Evolutionary conservation across 2,113 vertebrate genomes (phyloP), one percentile per base, ranked within the genome.

Genomic region (Sinocyclocheilus maitianheensis): DNA sequence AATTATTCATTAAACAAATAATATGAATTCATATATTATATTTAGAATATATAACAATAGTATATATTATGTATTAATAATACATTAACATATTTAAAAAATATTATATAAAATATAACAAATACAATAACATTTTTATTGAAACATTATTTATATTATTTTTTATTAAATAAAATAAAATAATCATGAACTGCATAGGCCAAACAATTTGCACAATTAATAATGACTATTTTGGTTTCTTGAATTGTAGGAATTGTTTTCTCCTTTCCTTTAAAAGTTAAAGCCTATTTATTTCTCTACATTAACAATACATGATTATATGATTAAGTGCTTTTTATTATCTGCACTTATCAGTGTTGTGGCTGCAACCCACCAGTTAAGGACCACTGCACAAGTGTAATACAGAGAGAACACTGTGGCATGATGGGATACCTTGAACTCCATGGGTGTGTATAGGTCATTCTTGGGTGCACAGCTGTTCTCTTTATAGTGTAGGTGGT

Each of bases 361-460:
- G 65, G 14, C 37, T 71, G 30, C 12, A 72, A 72, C 3, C 34
- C 18, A 40, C 69, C 18, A 12, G 8, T 40, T 37, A 14, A 53
- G 53, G 10, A 46, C 43, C 43, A 46, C 43, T 46, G 43, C 9
- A 1, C 43, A 43, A 9, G 43, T 1, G 43, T 43, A 43, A 48
- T 51, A 51, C 48, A 51, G 11, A 13, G 30, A 24, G 79, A 46
- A 65, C 81, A 80, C 79, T 40, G 75, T 11, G 16, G 40, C 71
- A 34, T 62, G 69, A 72, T 65, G 81, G 81, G 72, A 82, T 90
- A 99, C 98, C 97, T 99, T 98, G 91, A 99, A 98, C 93, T 99
- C 98, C 98, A 99, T 99, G 53, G 97, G 97, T 81, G 97, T 98
- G 94, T 98, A 99, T 91, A 98, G 98, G 93, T 99, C 97, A 0